Conservation (phyloP, 53 echinoderm and acorn worm genomes). For the Paelopatides confundens region DNA sequence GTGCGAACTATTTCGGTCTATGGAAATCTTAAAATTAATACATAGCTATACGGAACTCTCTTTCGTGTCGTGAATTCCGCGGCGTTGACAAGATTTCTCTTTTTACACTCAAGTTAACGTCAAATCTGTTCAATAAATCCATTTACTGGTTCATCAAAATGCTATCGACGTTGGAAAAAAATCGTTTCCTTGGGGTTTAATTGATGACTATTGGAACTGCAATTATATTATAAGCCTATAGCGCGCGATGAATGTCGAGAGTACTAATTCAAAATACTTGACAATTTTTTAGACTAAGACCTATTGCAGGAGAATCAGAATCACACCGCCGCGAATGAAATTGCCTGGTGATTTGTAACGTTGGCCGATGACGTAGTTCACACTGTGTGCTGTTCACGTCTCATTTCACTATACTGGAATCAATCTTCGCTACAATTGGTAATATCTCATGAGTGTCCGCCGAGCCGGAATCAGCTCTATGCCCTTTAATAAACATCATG, state of each 20-base stretch:
- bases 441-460: not conserved
- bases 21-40: too few species aligned
- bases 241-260: not conserved
- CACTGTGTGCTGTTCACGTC: not conserved
- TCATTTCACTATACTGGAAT: not conserved
- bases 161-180: not conserved
- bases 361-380: not conserved
- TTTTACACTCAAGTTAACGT: too few species aligned
- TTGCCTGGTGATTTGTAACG: not conserved
- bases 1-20: too few species aligned
- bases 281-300: not conserved
- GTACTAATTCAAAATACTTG: not conserved
- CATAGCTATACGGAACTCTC: too few species aligned
- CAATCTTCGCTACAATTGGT: not conserved
- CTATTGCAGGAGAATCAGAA: not conserved
- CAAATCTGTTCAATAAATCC: too few species aligned
- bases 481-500: not conserved
- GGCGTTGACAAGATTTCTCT: too few species aligned
- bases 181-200: not conserved
- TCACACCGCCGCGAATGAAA: not conserved
- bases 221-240: not conserved
- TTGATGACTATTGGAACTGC: not conserved
- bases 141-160: too few species aligned
- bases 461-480: not conserved
- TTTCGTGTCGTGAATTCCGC: too few species aligned